Evolutionary conservation across 2,113 vertebrate genomes (phyloP).

Genomic region (Neotragus pygmaeus): DNA sequence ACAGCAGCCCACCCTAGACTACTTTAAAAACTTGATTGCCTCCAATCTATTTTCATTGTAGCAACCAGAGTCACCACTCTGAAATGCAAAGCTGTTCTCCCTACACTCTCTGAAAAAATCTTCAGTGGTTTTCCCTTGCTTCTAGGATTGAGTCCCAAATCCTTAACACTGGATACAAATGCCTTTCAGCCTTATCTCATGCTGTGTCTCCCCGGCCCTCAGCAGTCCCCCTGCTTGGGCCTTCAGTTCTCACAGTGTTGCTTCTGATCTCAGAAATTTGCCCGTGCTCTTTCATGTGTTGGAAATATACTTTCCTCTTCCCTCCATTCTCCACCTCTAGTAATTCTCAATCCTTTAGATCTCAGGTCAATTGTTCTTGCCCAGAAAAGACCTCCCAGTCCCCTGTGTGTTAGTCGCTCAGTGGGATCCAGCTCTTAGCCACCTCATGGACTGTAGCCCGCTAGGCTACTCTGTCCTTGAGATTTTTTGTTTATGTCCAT

Average conservation of each 20-base stretch:
- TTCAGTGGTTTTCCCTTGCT: not conserved
- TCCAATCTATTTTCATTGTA: not conserved
- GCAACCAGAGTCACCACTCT: not conserved
- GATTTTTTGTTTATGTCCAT: not conserved
- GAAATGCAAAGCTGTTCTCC: not conserved
- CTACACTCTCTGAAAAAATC: not conserved
- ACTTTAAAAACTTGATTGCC: not conserved
- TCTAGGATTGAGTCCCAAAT: not conserved
- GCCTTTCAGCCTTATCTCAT: not conserved
- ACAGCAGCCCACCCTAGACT: not conserved
- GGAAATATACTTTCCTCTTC: not conserved
- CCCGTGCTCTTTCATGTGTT: not conserved
- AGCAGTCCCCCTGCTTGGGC: not conserved
- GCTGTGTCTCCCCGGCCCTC: accelerated
- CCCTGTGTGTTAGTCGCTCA: not conserved
- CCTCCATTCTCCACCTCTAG: not conserved
- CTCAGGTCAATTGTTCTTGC: not conserved
- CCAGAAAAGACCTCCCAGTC: not conserved
- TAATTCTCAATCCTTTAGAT: not conserved
- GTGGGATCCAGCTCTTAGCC: not conserved
- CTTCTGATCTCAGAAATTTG: not conserved
- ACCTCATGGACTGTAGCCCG: not conserved
- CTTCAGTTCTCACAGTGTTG: not conserved
- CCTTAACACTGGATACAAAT: not conserved
- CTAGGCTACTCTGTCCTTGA: not conserved